Evolutionary conservation across 1,140 invertebrate species (phyloP), one percentile per base, ranked within the genome.

Genomic region (Dinothrombium tinctorium): DNA sequence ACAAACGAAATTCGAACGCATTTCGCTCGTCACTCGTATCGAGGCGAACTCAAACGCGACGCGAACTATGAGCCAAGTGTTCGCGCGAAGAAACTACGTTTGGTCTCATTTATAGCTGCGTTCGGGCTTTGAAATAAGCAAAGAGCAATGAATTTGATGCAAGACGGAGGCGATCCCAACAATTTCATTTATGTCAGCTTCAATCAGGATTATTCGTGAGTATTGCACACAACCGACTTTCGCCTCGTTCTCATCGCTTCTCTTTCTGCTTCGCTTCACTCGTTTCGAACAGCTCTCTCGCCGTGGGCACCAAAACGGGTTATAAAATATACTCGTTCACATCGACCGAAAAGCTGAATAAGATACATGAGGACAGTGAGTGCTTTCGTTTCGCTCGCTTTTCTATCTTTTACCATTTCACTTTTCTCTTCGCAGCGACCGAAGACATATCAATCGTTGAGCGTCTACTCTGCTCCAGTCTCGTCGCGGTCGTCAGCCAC

Each of bases 401-500:
- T 28, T 28, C n/a, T 28, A 7, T 28, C 7, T 28, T 28, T 28
- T n/a, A 8, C 7, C 7, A 28, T 28, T n/a, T 8, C 7, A 28
- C 7, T 28, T 28, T n/a, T 28, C 7, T 28, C n/a, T 28, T 53
- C 56, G 19, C 49, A 73, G 76, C 69, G 32, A 69, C 69, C 12
- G 78, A 84, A 61, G 86, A 94, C 58, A 76, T 82, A 21, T 84
- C 75, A 53, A 74, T 96, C 41, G 82, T 96, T 40, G 92, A 98
- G 59, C 66, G 90, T 36, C 66, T 98, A 29, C 98, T 96, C 61
- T 87, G 82, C 58, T 94, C 86, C 56, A 92, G 84, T 51, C 65
- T 98, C 49, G 82, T 96, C 50, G 87, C 87, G 19, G 71, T 96
- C 51, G 92, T 98, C 39, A 83, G 79, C 50, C 66, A 86, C 45